phyloP scores from a whole-genome alignment of 2,113 vertebrate species.

The Rhombomys opimus region DNA sequence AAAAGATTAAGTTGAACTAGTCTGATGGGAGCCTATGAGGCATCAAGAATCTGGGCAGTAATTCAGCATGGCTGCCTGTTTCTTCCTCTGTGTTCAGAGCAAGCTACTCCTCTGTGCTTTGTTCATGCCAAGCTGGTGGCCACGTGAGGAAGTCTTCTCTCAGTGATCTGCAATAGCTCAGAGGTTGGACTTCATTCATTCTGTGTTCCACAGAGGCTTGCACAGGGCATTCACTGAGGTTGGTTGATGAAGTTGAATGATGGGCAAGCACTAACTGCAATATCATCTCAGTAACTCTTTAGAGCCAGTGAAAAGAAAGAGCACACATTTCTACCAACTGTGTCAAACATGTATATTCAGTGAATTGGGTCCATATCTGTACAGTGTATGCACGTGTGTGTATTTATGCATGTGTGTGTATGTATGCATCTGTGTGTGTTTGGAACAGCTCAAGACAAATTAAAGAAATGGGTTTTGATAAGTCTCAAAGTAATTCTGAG shows the following conservation, averaged over 20 bases:
- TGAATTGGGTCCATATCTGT: background rate
- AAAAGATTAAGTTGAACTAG: background rate
- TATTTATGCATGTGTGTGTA: background rate
- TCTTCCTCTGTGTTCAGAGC: background rate
- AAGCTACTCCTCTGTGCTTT: background rate
- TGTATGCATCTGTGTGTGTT: background rate
- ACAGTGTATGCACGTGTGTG: background rate
- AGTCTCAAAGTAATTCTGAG: conserved; percentile 30
- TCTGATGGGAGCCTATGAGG: background rate
- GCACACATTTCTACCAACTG: background rate
- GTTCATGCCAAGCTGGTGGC: background rate
- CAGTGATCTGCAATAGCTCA: background rate
- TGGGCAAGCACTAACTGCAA: background rate
- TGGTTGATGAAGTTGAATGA: background rate
- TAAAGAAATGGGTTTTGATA: background rate
- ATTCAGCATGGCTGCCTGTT: background rate
- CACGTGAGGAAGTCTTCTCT: background rate
- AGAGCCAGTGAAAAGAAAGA: background rate
- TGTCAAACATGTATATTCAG: background rate
- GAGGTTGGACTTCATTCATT: background rate
- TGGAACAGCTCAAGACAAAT: background rate
- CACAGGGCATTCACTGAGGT: background rate
- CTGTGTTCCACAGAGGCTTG: background rate
- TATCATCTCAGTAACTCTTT: background rate
- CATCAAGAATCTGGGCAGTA: background rate